Evolutionary conservation across 2,113 vertebrate genomes (phyloP).

Genomic region (Struthio camelus): DNA sequence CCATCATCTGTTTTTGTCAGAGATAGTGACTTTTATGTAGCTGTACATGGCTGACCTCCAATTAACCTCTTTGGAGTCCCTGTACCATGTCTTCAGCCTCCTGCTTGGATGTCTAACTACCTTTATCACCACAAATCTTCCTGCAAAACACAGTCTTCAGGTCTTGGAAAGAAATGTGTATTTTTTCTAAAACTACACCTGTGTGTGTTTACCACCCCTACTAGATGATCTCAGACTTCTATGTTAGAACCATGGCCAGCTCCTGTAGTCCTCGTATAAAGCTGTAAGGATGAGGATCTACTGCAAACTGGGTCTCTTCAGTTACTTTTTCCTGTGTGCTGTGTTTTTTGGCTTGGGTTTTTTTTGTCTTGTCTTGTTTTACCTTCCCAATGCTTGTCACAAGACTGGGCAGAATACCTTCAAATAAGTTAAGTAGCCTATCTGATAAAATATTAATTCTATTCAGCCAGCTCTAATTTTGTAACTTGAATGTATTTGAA

Average conservation of each 20-base stretch:
- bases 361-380: too few relatives aligned
- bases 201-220: slow-evolving; percentile 14
- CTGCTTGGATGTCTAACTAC: background rate
- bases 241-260: background rate
- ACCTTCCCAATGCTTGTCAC: background rate
- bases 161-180: background rate
- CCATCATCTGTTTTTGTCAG: rapidly evolving
- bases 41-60: background rate
- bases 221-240: background rate
- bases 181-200: background rate
- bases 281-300: rapidly evolving
- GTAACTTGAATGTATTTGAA: background rate
- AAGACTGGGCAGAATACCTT: background rate
- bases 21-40: background rate
- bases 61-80: background rate
- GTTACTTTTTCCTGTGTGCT: background rate
- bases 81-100: background rate
- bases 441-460: background rate
- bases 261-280: background rate
- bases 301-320: background rate
- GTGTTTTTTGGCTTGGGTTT: too few relatives aligned
- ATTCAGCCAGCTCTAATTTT: background rate
- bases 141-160: background rate
- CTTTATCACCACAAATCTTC: background rate
- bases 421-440: background rate